phyloP scores from a whole-genome alignment of 2,113 vertebrate genomes.

The Diphyllodes magnificus region DNA sequence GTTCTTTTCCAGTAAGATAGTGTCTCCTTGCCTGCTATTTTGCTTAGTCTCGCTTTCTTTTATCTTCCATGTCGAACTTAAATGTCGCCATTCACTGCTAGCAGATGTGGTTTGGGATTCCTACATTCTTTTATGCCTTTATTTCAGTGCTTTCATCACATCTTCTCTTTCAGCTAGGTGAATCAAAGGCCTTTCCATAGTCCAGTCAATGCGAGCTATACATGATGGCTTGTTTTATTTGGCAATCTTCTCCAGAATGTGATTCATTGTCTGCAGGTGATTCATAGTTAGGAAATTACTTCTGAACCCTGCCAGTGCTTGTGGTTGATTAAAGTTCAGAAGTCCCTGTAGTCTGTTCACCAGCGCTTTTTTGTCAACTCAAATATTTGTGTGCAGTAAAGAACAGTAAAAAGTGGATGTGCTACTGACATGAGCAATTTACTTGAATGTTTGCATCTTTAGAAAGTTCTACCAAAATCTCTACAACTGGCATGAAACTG shows the following conservation, averaged over 20 bases:
- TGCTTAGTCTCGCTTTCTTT: slow-evolving; percentile 53
- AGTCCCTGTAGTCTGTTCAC: slow-evolving; percentile 73
- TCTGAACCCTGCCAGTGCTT: slow-evolving; percentile 77
- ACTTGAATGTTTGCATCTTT: slow-evolving; percentile 76
- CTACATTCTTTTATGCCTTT: slow-evolving; percentile 62
- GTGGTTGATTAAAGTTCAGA: slow-evolving; percentile 79
- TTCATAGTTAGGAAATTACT: slow-evolving; percentile 83
- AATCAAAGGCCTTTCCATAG: slow-evolving; percentile 73
- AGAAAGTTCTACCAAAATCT: slow-evolving; percentile 67
- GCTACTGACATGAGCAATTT: slow-evolving; percentile 72
- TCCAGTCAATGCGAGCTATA: slow-evolving; percentile 66
- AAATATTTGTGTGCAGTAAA: slow-evolving; percentile 72
- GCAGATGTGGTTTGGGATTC: slow-evolving; percentile 61
- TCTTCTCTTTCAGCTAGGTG: slow-evolving; percentile 66
- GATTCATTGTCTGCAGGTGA: slow-evolving; percentile 82
- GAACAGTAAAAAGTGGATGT: slow-evolving; percentile 72
- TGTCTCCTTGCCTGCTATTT: slow-evolving; percentile 49
- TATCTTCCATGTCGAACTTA: slow-evolving; percentile 55
- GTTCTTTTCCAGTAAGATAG: slow-evolving; percentile 58
- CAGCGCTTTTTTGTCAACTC: slow-evolving; percentile 72
- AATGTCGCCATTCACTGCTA: slow-evolving; percentile 59
- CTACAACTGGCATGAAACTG: slow-evolving; percentile 70
- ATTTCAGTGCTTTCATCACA: slow-evolving; percentile 67
- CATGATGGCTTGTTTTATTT: slow-evolving; percentile 80
- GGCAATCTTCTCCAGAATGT: slow-evolving; percentile 73